Evolutionary conservation across 2,797 vertebrate genomes (phyloP), one percentile per base, ranked within the genome.

Genomic region (Erpetoichthys calabaricus): DNA sequence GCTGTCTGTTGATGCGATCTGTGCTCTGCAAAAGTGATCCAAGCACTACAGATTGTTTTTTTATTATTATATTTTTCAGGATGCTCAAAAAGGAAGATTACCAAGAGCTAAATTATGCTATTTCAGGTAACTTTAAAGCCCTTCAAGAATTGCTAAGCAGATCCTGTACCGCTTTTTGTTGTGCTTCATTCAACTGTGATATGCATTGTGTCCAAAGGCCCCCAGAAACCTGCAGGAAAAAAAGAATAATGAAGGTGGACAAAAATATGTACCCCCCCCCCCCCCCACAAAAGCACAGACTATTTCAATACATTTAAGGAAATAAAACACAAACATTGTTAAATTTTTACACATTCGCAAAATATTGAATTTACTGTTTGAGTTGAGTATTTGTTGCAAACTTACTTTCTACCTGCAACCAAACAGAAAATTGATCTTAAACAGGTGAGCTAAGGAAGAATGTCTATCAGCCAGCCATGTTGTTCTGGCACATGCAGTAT

Each of bases 131-230:
- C 73, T 64, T 57, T 73, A 82, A 84, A 80, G 75, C 75, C 67
- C 74, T 79, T 98, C 90, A 97, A 71, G 88, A 92, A 62, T 89
- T 82, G 69, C 87, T 94, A 73, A 99, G 91, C 67, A 99, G 92
- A 73, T 94, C 91, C 75, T 96, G 92, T 69, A 99, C 86, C 74
- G 94, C 95, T 73, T 92, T 92, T 88, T 94, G 88, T 79, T 99
- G 95, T 44, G 82, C 86, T 66, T 95, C 89, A 65, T 82, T 96
- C 70, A 98, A 91, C 3, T 90, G 85, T 4, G 91, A 88, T 65
- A 98, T 82, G 73, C 96, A 99, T 80, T 92, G 91, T 47, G 93
- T 89, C 91, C 94, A 99, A 71, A 99, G 67, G 66, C 84, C 91
- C 75, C 84, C 91, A 1, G 94, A 99, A 49, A 87, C 87, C 95